Base-by-base conservation (phyloP, 2,888 invertebrate species). In the Sisyra nigra region DNA sequence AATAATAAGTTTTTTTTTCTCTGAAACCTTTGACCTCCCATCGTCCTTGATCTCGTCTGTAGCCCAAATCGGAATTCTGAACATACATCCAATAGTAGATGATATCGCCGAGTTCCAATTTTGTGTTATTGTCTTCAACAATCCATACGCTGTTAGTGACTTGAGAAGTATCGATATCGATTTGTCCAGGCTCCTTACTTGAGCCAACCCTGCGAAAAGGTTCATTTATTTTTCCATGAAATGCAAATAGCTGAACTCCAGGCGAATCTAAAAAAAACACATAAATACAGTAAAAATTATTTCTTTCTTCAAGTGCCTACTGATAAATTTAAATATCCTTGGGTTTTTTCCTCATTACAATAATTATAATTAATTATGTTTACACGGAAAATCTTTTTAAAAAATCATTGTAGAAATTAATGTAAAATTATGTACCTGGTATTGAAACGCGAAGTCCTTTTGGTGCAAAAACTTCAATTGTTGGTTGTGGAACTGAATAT, bases 161-260 rank as follows among this genome's bases (percentile, higher is more conserved):
- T 2, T 48, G 42, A 1, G 54, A 54, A 0, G 71, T 57, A 45
- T 74, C 72, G 0, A 65, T 69, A 1, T 57, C 55, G 32, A 73
- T 67, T 2, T 66, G 58, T 0, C 80, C 37, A n/a, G 37, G 37
- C 9, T 37, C 37, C 10, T 81, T 1, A 64, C 60, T 41, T 69
- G 67, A 6, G 60, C 61, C 2, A 56, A 61, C 2, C 56, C 55
- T 3, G 35, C 36, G 45, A 80, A 37, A 71, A 0, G 55, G 53
- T 18, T 65, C 61, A 55, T 80, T 80, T 11, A 76, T 52, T 48
- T 75, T 74, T 1, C 73, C 76, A 59, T 80, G 74, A 55, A 80
- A 79, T 1, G 66, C 72, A 52, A 80, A 77, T 5, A 72, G 54
- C 40, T 61, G 59, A 1, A 76, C 51, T 2, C 69, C 71, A 2